Evolutionary conservation across 2,113 vertebrate genomes (phyloP).

Genomic region (Vombatus ursinus): DNA sequence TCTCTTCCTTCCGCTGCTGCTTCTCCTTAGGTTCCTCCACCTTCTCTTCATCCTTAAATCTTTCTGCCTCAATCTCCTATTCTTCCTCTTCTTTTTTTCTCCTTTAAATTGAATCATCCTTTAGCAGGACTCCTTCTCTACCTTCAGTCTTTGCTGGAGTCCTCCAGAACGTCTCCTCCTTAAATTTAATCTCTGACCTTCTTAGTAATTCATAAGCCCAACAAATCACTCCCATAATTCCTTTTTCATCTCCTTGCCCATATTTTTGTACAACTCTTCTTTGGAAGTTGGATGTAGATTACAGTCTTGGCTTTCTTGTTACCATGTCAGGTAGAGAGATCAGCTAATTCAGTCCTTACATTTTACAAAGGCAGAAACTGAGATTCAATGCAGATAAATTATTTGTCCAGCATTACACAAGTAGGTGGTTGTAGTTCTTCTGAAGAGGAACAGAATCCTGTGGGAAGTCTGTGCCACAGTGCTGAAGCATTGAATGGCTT

Average conservation of each 20-base stretch:
- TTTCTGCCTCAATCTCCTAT: background rate
- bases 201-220: background rate
- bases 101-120: background rate
- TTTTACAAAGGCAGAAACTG: background rate
- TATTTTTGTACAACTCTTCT: background rate
- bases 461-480: background rate
- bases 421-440: background rate
- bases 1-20: background rate
- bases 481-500: background rate
- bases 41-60: background rate
- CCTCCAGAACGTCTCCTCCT: background rate
- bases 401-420: background rate
- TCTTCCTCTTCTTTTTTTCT: background rate
- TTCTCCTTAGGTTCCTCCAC: background rate
- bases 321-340: background rate
- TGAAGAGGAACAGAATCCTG: background rate
- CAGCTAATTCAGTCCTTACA: background rate
- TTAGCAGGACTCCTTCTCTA: background rate
- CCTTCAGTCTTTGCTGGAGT: background rate
- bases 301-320: background rate
- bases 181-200: background rate
- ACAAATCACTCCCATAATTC: background rate
- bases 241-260: background rate
- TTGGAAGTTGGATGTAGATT: background rate
- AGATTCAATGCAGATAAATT: background rate